Conservation (phyloP, 2,797 vertebrate genomes). For the Crypturellus tataupa region DNA sequence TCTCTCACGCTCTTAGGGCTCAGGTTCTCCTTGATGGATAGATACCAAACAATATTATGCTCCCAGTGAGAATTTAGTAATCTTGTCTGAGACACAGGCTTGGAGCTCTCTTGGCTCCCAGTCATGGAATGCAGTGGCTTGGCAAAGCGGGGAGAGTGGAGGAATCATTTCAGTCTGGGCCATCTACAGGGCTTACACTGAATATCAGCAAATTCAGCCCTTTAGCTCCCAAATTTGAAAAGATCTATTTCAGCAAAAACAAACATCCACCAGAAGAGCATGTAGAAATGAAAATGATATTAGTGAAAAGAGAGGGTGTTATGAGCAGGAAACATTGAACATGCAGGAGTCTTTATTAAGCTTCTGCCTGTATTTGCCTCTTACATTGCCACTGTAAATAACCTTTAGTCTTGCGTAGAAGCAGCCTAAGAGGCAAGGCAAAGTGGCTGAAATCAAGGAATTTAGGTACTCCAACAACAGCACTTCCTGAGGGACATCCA, state of each 20-base stretch:
- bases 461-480: background rate
- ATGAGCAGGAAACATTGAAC: background rate
- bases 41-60: background rate
- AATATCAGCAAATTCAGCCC: slow-evolving; percentile 6
- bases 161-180: background rate
- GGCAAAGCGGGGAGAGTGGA: accelerated
- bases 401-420: accelerated
- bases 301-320: background rate
- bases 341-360: background rate
- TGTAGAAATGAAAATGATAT: background rate
- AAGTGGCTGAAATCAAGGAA: background rate
- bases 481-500: background rate
- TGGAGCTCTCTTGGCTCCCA: background rate
- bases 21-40: slow-evolving; percentile 10
- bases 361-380: background rate
- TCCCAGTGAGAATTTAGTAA: background rate
- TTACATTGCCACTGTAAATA: background rate
- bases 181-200: accelerated
- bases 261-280: background rate
- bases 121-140: slow-evolving; percentile 16
- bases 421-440: background rate
- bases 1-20: background rate
- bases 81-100: background rate
- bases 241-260: background rate
- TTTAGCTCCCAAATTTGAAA: background rate